phyloP scores from a whole-genome alignment of 2,113 vertebrate genomes.

The Neogobius melanostomus region DNA sequence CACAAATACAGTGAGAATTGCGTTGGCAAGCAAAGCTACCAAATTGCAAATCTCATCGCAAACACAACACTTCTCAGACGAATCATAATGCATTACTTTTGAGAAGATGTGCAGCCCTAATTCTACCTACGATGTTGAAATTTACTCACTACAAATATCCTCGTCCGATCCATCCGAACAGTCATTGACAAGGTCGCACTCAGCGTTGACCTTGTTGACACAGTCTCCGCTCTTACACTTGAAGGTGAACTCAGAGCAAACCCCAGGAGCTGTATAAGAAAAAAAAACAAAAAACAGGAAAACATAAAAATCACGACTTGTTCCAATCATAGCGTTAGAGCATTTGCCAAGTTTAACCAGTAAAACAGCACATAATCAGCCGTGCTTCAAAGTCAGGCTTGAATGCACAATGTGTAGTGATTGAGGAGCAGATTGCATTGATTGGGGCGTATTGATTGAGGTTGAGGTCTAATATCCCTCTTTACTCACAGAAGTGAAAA shows the following conservation, averaged over 20 bases:
- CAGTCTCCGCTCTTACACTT: constrained; percentile 67
- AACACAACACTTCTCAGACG: too few species aligned
- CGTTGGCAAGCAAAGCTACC: too few species aligned
- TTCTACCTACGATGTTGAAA: neutral
- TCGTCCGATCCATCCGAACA: constrained; percentile 77
- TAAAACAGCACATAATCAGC: constrained; percentile 59
- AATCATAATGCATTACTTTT: too few species aligned
- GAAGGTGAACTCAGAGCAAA: constrained; percentile 74
- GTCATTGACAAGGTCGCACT: constrained; percentile 75
- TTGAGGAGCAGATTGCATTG: constrained; percentile 63
- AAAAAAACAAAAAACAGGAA: constrained; percentile 13
- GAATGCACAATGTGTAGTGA: constrained; percentile 57
- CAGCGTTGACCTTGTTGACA: constrained; percentile 79
- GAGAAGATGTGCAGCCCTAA: too few species aligned
- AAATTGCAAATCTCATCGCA: too few species aligned
- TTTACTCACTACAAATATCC: constrained; percentile 65
- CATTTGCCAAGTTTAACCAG: constrained; percentile 32
- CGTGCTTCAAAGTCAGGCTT: constrained; percentile 48
- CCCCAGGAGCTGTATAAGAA: constrained; percentile 42
- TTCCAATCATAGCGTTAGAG: constrained; percentile 20
- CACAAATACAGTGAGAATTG: too few species aligned
- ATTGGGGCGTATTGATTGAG: constrained; percentile 59
- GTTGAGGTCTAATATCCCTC: constrained; percentile 58
- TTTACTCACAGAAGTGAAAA: constrained; percentile 62
- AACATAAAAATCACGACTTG: constrained; percentile 39